Evolutionary conservation across 2,113 vertebrate species (phyloP), one percentile per base, ranked within the genome.

Genomic region (Ochotona curzoniae): DNA sequence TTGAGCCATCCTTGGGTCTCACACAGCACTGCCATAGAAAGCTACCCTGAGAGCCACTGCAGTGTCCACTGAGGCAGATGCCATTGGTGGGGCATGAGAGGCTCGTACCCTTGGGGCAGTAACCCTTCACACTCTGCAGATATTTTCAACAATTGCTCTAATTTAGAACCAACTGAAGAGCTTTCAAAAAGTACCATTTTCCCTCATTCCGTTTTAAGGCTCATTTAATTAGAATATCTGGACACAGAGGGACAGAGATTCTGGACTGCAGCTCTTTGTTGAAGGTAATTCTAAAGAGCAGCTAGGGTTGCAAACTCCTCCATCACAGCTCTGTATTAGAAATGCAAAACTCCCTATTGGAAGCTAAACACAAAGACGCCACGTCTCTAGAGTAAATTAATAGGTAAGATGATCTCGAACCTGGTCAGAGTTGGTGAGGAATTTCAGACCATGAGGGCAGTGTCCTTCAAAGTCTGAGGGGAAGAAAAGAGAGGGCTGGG

Each of bases 181-280:
- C 49, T 93, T 90, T 61, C 71, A 3, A 73, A 93, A 91, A 80
- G 25, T 28, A 47, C 20, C 92, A 64, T 86, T 61, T 44, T 92
- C n/a, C 51, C 44, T 35, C 12, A 80, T 7, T 6, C 7, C 28
- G 44, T 85, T n/a, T 12, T 69, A 89, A 15, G 21, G 76, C 26
- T 35, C 89, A 71, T 49, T 93, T 91, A 93, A 95, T 86, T 71
- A 89, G 21, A 86, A 30, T 86, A 38, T 86, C 25, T 86, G 57
- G 47, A 60, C 23, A 20, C 60, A 28, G 38, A 44, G 38, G 6
- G 38, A 44, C 38, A 44, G 6, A 26, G 11, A 79, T 0, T 13
- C n/a, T 32, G 20, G 30, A 28, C 2, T 78, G 82, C 49, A 64
- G 49, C 1, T 87, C 20, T 80, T 87, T 60, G 30, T 60, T 78